Conservation (phyloP, 1,140 invertebrate species). For the Drosophila subobscura region DNA sequence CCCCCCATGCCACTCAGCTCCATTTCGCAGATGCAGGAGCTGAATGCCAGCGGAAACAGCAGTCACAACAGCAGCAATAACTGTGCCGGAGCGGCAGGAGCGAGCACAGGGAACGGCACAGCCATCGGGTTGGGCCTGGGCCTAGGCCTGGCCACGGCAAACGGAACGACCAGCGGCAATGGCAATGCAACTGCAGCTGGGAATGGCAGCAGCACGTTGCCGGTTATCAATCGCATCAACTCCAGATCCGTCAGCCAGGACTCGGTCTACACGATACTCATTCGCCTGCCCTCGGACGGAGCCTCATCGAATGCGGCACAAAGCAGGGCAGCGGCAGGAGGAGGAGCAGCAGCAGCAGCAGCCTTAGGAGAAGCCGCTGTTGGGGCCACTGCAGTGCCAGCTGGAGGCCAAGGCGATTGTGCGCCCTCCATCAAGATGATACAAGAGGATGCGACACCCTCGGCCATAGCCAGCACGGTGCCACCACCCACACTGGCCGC, state of each 20-base stretch:
- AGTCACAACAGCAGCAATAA: background rate
- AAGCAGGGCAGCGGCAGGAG: slow-evolving; percentile 64
- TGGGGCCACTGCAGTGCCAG: slow-evolving; percentile 55
- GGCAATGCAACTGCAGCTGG: slow-evolving; percentile 12
- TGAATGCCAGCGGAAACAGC: slow-evolving; percentile 50
- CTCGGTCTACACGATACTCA: slow-evolving; percentile 96
- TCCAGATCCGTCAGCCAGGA: slow-evolving; percentile 88
- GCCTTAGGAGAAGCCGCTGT: slow-evolving; percentile 81
- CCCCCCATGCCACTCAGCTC: slow-evolving; percentile 66
- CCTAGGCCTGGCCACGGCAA: background rate
- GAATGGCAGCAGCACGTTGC: slow-evolving; percentile 83
- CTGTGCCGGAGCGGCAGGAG: too few species aligned
- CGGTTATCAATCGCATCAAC: slow-evolving; percentile 74
- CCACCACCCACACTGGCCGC: slow-evolving; percentile 53
- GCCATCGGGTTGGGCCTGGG: too few species aligned
- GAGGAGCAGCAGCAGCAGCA: slow-evolving; percentile 26
- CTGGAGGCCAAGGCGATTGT: slow-evolving; percentile 41
- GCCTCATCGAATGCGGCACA: slow-evolving; percentile 83
- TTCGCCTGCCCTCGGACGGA: slow-evolving; percentile 89
- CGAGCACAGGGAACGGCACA: too few species aligned
- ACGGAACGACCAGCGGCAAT: slow-evolving; percentile 9
- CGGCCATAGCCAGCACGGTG: slow-evolving; percentile 51
- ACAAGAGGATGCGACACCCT: slow-evolving; percentile 87
- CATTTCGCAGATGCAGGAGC: slow-evolving; percentile 80
- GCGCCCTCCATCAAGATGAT: slow-evolving; percentile 94